These are phyloP conservation scores for Diplazon laetatorius DNA, from an alignment of 2,888 invertebrate species.

Conservation along the genomic window DNA sequence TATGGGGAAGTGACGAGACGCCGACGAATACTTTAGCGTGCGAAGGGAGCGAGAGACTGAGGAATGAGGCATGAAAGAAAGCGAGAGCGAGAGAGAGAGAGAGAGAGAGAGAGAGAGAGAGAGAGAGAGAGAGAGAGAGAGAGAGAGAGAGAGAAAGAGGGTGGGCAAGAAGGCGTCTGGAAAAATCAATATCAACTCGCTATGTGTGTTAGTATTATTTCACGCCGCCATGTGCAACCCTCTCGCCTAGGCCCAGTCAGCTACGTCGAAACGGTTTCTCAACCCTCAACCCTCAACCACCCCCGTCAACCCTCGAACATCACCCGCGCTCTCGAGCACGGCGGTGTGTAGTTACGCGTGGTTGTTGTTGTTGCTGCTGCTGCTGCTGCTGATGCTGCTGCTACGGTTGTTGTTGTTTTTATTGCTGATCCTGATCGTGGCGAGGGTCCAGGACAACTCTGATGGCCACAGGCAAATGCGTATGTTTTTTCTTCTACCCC, in stretches of 20 bases:
- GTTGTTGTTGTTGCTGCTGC: conserved; percentile 52
- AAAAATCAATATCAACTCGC: conserved; percentile 76
- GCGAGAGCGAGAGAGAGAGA: conserved; percentile 22
- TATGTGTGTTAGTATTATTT: conserved; percentile 78
- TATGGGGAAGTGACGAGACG: too few species aligned
- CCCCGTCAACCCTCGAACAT: conserved; percentile 9
- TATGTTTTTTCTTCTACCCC: conserved; percentile 48
- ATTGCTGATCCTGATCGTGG: conserved; percentile 21
- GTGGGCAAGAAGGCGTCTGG: conserved; percentile 36
- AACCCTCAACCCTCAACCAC: too few species aligned
- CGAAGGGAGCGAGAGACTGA: too few species aligned
- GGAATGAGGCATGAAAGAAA: too few species aligned
- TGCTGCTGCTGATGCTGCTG: too few species aligned
- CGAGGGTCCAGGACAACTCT: conserved; percentile 45
- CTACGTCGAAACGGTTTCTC: conserved; percentile 46
- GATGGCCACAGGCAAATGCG: conserved; percentile 55
- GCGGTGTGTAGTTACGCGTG: conserved; percentile 60
- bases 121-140: conserved; percentile 61
- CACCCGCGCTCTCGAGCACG: conserved; percentile 9
- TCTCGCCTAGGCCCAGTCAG: conserved; percentile 45
- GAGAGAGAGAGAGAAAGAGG: conserved; percentile 61
- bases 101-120: conserved; percentile 38
- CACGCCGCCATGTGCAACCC: conserved; percentile 67
- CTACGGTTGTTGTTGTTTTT: conserved; percentile 44
- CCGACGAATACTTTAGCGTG: too few species aligned